phyloP scores from a whole-genome alignment of 2,888 invertebrate genomes.

The Entomobrya proxima region DNA sequence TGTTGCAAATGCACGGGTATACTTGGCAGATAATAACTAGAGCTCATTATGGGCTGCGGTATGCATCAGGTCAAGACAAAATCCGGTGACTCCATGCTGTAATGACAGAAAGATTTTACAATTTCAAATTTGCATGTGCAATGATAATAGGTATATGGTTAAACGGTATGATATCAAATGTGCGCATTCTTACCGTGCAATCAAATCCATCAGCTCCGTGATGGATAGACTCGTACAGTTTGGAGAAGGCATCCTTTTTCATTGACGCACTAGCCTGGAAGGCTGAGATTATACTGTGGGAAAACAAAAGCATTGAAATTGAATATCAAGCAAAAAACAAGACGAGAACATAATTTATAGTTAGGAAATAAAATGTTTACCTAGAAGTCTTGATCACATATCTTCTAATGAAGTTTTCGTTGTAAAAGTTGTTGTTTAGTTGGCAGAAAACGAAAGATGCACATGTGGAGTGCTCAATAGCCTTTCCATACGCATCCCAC shows the following conservation, averaged over 20 bases:
- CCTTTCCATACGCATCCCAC: conserved; percentile 71
- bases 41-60: conserved; percentile 73
- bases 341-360: not conserved
- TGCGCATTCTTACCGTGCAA: conserved; percentile 70
- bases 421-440: conserved; percentile 72
- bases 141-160: too few species aligned
- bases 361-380: not conserved
- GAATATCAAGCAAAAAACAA: conserved; percentile 2
- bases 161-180: not conserved
- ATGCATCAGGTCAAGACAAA: conserved; percentile 74
- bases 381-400: conserved; percentile 72
- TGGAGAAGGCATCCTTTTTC: conserved; percentile 72
- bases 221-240: conserved; percentile 71
- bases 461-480: conserved; percentile 70
- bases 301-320: not conserved
- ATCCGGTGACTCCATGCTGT: conserved; percentile 72
- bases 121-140: too few species aligned
- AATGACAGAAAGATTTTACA: not conserved
- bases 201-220: conserved; percentile 73
- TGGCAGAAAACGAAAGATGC: conserved; percentile 74
- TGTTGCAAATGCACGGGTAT: conserved; percentile 20
- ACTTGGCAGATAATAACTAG: conserved; percentile 42
- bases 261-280: conserved; percentile 73
- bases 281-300: conserved; percentile 73
- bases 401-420: conserved; percentile 73